Conservation (phyloP, 2,888 invertebrate genomes). For the Microplitis deprimator region DNA sequence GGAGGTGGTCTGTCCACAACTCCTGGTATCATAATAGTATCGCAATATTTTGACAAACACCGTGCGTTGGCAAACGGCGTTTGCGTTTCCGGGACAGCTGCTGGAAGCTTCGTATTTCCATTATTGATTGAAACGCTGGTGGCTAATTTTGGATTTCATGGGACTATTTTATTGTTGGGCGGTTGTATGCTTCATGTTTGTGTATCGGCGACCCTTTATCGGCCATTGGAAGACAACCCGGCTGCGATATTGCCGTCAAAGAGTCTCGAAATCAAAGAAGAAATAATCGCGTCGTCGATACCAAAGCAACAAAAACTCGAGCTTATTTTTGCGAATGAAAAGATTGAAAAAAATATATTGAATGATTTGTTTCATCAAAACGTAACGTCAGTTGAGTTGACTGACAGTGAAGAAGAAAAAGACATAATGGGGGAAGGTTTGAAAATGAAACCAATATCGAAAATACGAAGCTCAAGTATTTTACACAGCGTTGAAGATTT, state of each 20-base stretch:
- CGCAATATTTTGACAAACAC: slow-evolving; percentile 85
- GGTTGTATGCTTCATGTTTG: slow-evolving; percentile 85
- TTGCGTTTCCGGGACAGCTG: slow-evolving; percentile 85
- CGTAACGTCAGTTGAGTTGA: slow-evolving; percentile 63
- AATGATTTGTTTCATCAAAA: slow-evolving; percentile 70
- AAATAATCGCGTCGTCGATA: slow-evolving; percentile 59
- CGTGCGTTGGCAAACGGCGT: slow-evolving; percentile 85
- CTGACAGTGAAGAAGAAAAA: slow-evolving; percentile 74
- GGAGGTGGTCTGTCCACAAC: slow-evolving; percentile 86
- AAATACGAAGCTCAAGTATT: slow-evolving; percentile 80
- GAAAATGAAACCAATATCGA: slow-evolving; percentile 75
- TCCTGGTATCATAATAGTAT: slow-evolving; percentile 85
- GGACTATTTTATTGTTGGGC: slow-evolving; percentile 80
- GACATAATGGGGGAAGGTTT: slow-evolving; percentile 75
- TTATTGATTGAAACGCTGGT: slow-evolving; percentile 81
- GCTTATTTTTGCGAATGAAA: slow-evolving; percentile 65
- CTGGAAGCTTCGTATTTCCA: slow-evolving; percentile 85
- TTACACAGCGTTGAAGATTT: slow-evolving; percentile 83
- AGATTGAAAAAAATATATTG: slow-evolving; percentile 67
- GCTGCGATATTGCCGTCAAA: slow-evolving; percentile 52
- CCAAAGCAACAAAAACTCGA: slow-evolving; percentile 69
- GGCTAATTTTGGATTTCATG: slow-evolving; percentile 81
- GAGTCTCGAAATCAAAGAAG: slow-evolving; percentile 48
- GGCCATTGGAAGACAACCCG: slow-evolving; percentile 73
- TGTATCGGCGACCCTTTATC: slow-evolving; percentile 80